Evolutionary conservation across 2,113 vertebrate species (phyloP).

Genomic region (Loxodonta africana): DNA sequence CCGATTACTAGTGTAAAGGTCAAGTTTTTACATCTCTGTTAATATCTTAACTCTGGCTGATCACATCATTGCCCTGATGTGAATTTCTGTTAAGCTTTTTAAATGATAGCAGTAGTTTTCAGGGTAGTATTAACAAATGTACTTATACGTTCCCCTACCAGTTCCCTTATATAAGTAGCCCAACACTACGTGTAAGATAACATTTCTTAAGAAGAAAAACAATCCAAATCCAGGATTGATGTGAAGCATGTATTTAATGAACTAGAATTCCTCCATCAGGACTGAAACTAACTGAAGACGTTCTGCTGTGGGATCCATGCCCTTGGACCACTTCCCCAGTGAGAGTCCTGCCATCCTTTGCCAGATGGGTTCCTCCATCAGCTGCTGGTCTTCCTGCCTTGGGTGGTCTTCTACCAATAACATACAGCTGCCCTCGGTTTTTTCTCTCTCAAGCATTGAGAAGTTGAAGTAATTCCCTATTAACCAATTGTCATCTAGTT

Average conservation of each 20-base stretch:
- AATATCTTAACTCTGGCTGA: not conserved
- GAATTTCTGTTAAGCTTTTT: accelerated
- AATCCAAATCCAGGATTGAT: not conserved
- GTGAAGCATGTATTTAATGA: accelerated
- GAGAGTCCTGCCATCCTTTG: no score
- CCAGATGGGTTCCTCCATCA: accelerated
- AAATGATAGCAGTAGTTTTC: not conserved
- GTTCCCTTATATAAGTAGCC: not conserved
- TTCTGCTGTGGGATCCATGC: accelerated
- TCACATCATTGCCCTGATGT: accelerated
- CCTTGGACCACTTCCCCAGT: accelerated
- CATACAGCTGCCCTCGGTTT: not conserved
- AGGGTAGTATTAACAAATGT: not conserved
- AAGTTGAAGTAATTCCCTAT: not conserved
- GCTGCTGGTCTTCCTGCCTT: not conserved
- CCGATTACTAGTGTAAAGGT: not conserved
- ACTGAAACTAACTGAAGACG: no score
- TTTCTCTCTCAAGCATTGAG: not conserved
- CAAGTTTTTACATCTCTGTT: not conserved
- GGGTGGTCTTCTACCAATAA: no score
- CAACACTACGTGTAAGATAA: accelerated
- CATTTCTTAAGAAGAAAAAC: not conserved
- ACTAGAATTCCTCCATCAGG: not conserved
- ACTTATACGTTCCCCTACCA: accelerated
- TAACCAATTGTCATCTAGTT: not conserved